Base-by-base conservation (phyloP, 2,797 vertebrate species). In the Xiphorhynchus erythropygius region DNA sequence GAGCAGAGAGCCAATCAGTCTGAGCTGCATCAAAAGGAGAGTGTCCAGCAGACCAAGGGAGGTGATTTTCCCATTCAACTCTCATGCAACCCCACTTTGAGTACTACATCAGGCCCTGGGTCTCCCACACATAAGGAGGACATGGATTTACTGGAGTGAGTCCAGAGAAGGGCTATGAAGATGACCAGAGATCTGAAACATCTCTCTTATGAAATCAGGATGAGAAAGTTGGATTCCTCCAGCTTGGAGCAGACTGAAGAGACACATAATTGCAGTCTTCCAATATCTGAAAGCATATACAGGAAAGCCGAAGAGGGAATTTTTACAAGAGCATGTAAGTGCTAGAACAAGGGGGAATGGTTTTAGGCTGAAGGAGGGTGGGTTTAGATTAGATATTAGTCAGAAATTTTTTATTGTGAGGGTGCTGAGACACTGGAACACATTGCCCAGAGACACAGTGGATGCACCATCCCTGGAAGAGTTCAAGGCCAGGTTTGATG, bases 401-500 rank as follows among this genome's bases (percentile, higher is more conserved):
- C 5, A 63, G 16, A 69, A 76, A 82, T 69, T 82, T 18, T 13
- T 56, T 55, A 21, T 24, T 49, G 18, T 68, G 22, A 68, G 21
- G 8, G 6, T 55, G 32, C 7, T 28, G 41, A 69, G 47, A 49
- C 30, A 46, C 25, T 62, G 41, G 32, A 19, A 69, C 10, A 10
- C 18, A 18, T 67, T 74, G n/a, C 4, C 6, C 56, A 63, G 32
- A 28, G 42, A n/a, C 5, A 23, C 1, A 42, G 42, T 15, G 49
- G 32, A 18, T 56, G 27, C 5, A 28, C 9, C 35, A n/a, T 18
- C 9, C 17, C 11, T 76, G 42, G 16, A 56, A 69, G 10, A n/a
- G 32, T 37, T 49, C 1, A 0, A 42, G 35, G 42, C 7, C 11
- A 25, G 18, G 14, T 3, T n/a, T 28, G 27, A 62, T 5, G 2